Evolutionary conservation across 2,888 invertebrate genomes (phyloP).

Genomic region (Bombylius discolor): DNA sequence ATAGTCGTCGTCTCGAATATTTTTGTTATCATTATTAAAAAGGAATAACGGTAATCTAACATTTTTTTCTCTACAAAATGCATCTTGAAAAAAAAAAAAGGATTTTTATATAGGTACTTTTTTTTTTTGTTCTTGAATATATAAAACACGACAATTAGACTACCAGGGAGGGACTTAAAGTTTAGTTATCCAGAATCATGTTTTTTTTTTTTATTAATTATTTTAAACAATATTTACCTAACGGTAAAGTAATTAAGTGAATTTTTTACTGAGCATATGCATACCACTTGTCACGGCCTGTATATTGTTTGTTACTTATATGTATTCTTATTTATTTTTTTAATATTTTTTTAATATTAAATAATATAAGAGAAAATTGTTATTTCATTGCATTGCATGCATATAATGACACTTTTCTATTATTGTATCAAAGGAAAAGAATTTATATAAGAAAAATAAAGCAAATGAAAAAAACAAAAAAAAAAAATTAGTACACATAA

Average conservation of each 20-base stretch:
- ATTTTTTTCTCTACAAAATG: no score
- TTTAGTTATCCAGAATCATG: not conserved
- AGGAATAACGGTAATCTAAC: no score
- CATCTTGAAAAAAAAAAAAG: no score
- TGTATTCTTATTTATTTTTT: not conserved
- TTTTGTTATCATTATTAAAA: not conserved
- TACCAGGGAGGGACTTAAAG: not conserved
- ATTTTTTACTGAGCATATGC: not conserved
- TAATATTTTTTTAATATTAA: not conserved
- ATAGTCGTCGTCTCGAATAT: not conserved
- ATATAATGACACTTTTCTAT: constrained; percentile 7
- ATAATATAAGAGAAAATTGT: constrained; percentile 6
- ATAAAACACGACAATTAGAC: not conserved
- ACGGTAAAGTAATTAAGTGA: constrained; percentile 7
- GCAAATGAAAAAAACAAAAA: constrained; percentile 5
- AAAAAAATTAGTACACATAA: constrained; percentile 3
- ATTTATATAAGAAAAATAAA: not conserved
- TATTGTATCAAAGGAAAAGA: not conserved
- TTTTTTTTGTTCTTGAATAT: no score
- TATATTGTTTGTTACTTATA: not conserved
- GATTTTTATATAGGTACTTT: not conserved
- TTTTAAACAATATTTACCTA: constrained; percentile 10
- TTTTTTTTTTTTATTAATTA: constrained; percentile 1
- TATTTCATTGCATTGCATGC: constrained; percentile 10
- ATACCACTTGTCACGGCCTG: not conserved